Conservation (phyloP, 2,797 vertebrate species). For the Melanotaenia boesemani region DNA sequence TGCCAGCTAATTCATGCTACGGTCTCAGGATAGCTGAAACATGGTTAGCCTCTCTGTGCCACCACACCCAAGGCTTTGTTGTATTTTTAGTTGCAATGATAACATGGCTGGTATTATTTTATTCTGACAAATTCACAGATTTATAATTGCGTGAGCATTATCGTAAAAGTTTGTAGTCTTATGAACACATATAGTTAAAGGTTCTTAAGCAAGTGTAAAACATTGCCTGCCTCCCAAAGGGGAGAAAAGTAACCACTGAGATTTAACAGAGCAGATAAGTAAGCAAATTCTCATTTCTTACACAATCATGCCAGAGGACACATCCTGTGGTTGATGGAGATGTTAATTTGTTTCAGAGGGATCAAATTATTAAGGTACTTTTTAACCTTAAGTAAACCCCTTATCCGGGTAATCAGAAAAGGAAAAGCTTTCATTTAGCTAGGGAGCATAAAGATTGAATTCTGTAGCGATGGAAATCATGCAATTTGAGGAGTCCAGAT, state of each 20-base stretch:
- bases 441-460: not conserved
- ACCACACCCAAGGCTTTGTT: not conserved
- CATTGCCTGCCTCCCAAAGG: too few species aligned
- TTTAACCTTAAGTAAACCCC: too few species aligned
- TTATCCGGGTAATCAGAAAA: not conserved
- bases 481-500: not conserved
- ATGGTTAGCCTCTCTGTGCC: not conserved
- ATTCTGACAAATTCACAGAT: not conserved
- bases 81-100: not conserved
- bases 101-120: not conserved
- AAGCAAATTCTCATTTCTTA: not conserved
- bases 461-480: not conserved
- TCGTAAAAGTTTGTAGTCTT: not conserved
- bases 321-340: not conserved
- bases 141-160: not conserved
- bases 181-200: too few species aligned
- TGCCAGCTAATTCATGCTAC: not conserved
- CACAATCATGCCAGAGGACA: not conserved
- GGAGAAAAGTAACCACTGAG: not conserved
- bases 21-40: slow-evolving; percentile 4
- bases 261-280: not conserved
- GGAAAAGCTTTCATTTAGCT: not conserved
- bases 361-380: not conserved
- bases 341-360: not conserved
- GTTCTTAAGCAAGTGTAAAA: too few species aligned